Evolutionary conservation across 1,140 invertebrate genomes (phyloP), one percentile per base, ranked within the genome.

Genomic region (Sesamia nonagrioides): DNA sequence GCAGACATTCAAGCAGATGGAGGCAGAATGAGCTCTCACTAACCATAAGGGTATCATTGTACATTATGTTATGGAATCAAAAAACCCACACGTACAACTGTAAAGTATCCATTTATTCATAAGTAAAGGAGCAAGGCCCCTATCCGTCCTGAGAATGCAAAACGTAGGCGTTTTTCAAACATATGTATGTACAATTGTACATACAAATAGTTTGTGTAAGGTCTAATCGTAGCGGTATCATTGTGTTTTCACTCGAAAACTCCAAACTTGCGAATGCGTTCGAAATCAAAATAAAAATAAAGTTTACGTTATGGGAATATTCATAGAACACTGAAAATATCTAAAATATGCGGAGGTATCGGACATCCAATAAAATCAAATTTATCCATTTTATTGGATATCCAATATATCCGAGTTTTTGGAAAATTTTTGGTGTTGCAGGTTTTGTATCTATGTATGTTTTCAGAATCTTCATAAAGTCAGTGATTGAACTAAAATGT

Each of bases 21-120:
- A 40, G n/a, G 61, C 54, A 58, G 9, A 58, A 58, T 58, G 42
- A 66, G 61, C n/a, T 66, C 37, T 21, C n/a, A 66, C n/a, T 66
- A 42, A 66, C 61, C 61, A 42, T 66, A 66, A 66, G 37, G 61
- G 61, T 66, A 17, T 9, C 61, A 66, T 66, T 66, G 61, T 66
- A 42, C 37, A 42, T 66, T 66, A 42, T 13, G 61, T 69, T 69
- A 69, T 18, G 42, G 42, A 69, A 69, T 27, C 42, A 68, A 48
- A 68, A 68, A 68, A 68, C 63, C 63, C 42, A 68, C 63, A 68
- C 18, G 63, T 18, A 61, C 58, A 37, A 68, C 63, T 45, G 42
- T 68, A 48, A 68, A 68, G 63, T 50, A 68, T 68, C 63, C 63
- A 68, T 68, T 68, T 68, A 68, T 68, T 68, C 63, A 68, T 68